phyloP scores from a whole-genome alignment of 2,888 invertebrate genomes.

The Chalcis sispes region DNA sequence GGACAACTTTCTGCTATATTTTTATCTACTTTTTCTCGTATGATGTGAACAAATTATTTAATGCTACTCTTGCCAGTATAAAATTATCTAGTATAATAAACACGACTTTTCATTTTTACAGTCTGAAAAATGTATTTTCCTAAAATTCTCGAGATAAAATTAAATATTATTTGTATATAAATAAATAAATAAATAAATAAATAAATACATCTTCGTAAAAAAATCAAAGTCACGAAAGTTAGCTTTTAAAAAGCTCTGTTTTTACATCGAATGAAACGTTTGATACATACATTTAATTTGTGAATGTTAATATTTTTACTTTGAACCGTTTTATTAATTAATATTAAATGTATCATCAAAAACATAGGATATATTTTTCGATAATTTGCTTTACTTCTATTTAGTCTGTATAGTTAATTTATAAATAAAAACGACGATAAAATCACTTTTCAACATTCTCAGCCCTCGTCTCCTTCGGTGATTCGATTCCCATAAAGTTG shows the following conservation, averaged over 20 bases:
- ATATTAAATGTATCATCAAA: neutral
- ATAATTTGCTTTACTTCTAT: conserved; percentile 12
- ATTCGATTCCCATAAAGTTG: conserved; percentile 67
- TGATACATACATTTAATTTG: conserved; percentile 14
- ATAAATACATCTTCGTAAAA: conserved; percentile 14
- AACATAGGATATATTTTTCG: conserved; percentile 30
- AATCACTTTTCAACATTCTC: conserved; percentile 20
- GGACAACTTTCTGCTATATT: neutral
- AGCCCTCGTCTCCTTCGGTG: conserved; percentile 52
- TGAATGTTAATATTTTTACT: conserved; percentile 27
- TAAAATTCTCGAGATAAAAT: too few relatives aligned
- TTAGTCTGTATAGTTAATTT: conserved; percentile 28
- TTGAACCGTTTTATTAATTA: conserved; percentile 5
- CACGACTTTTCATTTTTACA: too few relatives aligned
- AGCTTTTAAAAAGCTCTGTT: conserved; percentile 34
- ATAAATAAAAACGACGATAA: conserved; percentile 19
- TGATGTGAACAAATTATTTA: neutral
- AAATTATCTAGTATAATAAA: neutral
- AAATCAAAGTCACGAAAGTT: neutral
- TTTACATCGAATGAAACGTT: conserved; percentile 44
- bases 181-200: neutral
- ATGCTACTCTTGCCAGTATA: conserved; percentile 10
- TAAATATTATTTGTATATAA: conserved; percentile 7
- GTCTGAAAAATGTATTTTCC: too few relatives aligned
- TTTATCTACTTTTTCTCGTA: neutral